Base-by-base conservation (phyloP, 2,797 vertebrate species). In the Sarcoramphus papa region DNA sequence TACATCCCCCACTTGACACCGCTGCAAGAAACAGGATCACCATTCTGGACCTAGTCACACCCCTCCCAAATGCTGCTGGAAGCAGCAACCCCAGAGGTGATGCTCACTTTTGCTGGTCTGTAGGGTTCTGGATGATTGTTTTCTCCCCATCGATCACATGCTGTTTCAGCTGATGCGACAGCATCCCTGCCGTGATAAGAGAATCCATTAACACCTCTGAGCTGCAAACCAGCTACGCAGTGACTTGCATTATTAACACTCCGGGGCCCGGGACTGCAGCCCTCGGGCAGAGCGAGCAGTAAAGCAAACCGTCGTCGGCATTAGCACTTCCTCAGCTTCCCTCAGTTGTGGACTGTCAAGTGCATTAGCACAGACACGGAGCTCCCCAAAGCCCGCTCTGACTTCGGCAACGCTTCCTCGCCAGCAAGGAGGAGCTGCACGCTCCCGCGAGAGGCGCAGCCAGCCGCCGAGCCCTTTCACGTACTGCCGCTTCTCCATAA, bases 131-230 rank as follows among this genome's bases (percentile, higher is more conserved):
- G 96, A 99, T 99, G 97, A 99, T 99, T 4, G 99, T 99, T 97
- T 99, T 99, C 98, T 99, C 99, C 35, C 99, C 99, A 69, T 99
- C 99, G 17, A 99, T 99, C 93, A 99, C 98, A 69, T 99, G 99
- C 94, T 99, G 99, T 97, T 99, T 99, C 87, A 99, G 98, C 90
- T 99, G 99, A 98, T 99, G 99, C 16, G 99, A 99, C 92, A 99
- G 97, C 99, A 99, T 99, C 85, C 99, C 99, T 99, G 96, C 14
- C 70, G 51, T 12, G n/a, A 92, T 20, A 96, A 45, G 92, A 37
- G 31, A 37, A 51, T 10, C 51, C 53, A 17, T 92, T 31, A 77
- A n/a, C 51, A 22, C 82, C 72, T 48, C 40, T 0, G 28, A 59
- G 67, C 56, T 10, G 51, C 50, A 21, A 53, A 50, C 13, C n/a